Conservation (phyloP, 2,113 vertebrate species). For the Catharus fuscescens region DNA sequence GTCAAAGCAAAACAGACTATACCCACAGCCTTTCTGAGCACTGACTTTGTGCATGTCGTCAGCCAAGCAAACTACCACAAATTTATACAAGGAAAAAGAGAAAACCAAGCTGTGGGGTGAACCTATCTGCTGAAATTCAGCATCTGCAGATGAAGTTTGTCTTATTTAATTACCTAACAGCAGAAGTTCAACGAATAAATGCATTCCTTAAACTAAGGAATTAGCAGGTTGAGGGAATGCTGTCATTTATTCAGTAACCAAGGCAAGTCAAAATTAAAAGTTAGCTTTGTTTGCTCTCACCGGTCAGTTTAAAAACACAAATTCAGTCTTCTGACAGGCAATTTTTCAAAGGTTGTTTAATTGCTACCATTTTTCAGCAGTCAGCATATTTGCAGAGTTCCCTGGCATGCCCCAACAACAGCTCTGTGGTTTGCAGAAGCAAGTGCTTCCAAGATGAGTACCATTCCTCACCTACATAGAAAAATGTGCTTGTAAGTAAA, state of each 20-base stretch:
- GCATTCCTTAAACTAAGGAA: not conserved
- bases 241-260: not conserved
- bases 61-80: not conserved
- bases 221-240: not conserved
- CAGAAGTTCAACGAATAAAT: not conserved
- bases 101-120: not conserved
- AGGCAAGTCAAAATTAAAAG: not conserved
- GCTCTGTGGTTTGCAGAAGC: not conserved
- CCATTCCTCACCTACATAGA: slow-evolving; percentile 66
- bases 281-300: not conserved
- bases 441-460: slow-evolving; percentile 1
- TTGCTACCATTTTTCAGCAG: not conserved
- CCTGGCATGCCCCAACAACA: not conserved
- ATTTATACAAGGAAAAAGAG: not conserved
- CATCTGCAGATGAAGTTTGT: not conserved
- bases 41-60: not conserved
- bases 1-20: not conserved
- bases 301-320: not conserved
- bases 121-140: not conserved
- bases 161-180: not conserved
- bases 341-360: slow-evolving; percentile 46
- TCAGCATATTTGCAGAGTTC: not conserved
- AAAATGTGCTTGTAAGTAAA: slow-evolving; percentile 26
- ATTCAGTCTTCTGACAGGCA: not conserved
- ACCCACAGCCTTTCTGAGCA: not conserved